Conservation (phyloP, 2,797 vertebrate genomes). For the Crocidura indochinensis region DNA sequence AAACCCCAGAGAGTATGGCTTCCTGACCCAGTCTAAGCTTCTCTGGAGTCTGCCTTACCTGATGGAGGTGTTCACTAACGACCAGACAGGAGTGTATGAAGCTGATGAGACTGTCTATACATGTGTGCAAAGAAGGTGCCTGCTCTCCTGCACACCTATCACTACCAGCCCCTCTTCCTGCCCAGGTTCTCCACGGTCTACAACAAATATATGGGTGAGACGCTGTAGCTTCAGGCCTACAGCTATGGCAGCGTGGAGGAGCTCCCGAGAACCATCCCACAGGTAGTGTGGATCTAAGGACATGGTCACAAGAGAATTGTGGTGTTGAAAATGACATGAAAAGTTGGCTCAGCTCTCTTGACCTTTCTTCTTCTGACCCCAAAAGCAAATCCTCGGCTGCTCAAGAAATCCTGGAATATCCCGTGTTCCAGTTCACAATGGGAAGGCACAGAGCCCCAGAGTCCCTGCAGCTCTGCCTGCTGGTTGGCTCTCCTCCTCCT, state of each 20-base stretch:
- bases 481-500: slow-evolving; percentile 88
- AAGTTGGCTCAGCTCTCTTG: slow-evolving; percentile 92
- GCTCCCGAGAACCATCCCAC: slow-evolving; percentile 96
- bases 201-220: slow-evolving; percentile 94
- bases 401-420: slow-evolving; percentile 74
- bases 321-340: slow-evolving; percentile 99
- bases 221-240: slow-evolving; percentile 93
- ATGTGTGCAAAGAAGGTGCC: slow-evolving; percentile 96
- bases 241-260: slow-evolving; percentile 95
- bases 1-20: slow-evolving; percentile 99
- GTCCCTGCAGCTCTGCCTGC: slow-evolving; percentile 93
- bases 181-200: slow-evolving; percentile 96
- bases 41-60: slow-evolving; percentile 97
- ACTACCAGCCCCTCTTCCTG: slow-evolving; percentile 99
- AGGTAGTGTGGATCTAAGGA: slow-evolving; percentile 99
- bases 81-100: slow-evolving; percentile 92
- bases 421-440: slow-evolving; percentile 77
- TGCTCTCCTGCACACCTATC: slow-evolving; percentile 97
- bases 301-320: slow-evolving; percentile 99
- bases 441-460: slow-evolving; percentile 87
- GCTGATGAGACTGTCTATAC: slow-evolving; percentile 94
- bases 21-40: slow-evolving; percentile 96
- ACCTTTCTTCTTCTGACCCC: slow-evolving; percentile 84
- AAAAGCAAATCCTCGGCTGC: slow-evolving; percentile 81
- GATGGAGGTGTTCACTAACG: slow-evolving; percentile 95